Conservation (phyloP, 2,888 invertebrate species). For the Beris morrisii region DNA sequence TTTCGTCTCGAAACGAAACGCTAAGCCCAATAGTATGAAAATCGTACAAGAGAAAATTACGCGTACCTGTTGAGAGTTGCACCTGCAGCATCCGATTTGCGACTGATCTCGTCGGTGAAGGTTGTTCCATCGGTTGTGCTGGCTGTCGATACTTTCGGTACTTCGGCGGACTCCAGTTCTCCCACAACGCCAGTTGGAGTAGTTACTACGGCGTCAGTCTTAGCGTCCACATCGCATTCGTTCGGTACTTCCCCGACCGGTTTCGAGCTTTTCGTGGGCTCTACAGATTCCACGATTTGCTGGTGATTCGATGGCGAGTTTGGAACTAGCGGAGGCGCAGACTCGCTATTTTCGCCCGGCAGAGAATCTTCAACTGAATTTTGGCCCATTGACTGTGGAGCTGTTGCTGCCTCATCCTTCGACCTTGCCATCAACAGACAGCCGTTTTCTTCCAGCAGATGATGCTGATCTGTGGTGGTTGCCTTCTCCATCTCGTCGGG, state of each 20-base stretch:
- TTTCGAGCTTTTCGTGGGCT: slow-evolving; percentile 17
- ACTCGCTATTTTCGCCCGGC: background rate
- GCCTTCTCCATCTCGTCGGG: slow-evolving; percentile 16
- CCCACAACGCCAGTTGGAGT: slow-evolving; percentile 1
- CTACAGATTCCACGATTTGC: slow-evolving; percentile 33
- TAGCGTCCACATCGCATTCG: background rate
- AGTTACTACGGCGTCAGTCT: background rate
- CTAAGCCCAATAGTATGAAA: background rate
- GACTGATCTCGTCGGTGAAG: slow-evolving; percentile 30
- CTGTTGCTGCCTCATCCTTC: slow-evolving; percentile 27
- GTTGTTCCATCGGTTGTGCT: background rate
- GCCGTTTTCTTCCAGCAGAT: slow-evolving; percentile 10
- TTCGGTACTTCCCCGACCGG: slow-evolving; percentile 5
- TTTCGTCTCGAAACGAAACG: background rate
- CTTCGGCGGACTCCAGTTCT: slow-evolving; percentile 4
- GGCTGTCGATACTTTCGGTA: background rate
- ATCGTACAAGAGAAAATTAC: slow-evolving; percentile 16
- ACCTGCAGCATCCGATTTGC: slow-evolving; percentile 39
- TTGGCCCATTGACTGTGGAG: slow-evolving; percentile 32
- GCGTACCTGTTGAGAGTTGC: slow-evolving; percentile 41
- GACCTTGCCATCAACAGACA: background rate
- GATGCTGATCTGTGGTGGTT: slow-evolving; percentile 40
- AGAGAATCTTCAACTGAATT: slow-evolving; percentile 21
- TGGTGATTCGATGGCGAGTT: slow-evolving; percentile 1
- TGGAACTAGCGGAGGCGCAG: background rate